Base-by-base conservation (phyloP, 1,140 invertebrate genomes). In the Leptinotarsa undecemlineata region DNA sequence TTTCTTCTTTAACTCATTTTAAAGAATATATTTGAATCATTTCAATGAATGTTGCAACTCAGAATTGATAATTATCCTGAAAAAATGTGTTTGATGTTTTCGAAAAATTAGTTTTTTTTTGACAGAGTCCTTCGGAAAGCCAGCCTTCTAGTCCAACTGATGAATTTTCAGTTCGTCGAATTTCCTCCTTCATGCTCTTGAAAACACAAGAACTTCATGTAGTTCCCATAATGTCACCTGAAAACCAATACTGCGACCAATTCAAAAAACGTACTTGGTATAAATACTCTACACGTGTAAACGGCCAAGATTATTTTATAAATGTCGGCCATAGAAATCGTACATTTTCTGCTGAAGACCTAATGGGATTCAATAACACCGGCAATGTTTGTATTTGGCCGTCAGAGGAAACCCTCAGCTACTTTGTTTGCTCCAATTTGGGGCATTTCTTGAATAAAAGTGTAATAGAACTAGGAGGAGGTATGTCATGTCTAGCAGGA, bases 381-480 rank as follows among this genome's bases (percentile, higher is more conserved):
- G 95, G 95, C n/a, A 96, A 96, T 85, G 90, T 96, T 3, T 95
- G 94, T 86, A 90, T 96, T 3, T 96, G 95, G 95, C 94, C 94
- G 13, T 95, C 94, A 4, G 95, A 96, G 85, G 94, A 96, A 85
- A 92, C 95, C 11, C 84, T 96, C 33, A 90, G 93, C 3, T 92
- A 92, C 79, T 92, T 93, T 83, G 88, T 92, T 74, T 85, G 94
- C 48, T 88, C 89, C 76, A 92, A 95, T 83, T 84, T 88, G 57
- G 77, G 87, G 4, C 83, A 90, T 20, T 95, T 95, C 81, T 84
- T 87, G 3, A 87, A 88, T 74, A 92, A 91, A 82, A 88, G 85
- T 77, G 89, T 96, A 3, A 86, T 95, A 78, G 94, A 96, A 84
- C 85, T 96, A 42, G 94, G 94, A 4, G 94, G 94, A 14, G 94